Evolutionary conservation across 2,113 vertebrate species (phyloP), one percentile per base, ranked within the genome.

Genomic region (Thymallus thymallus): DNA sequence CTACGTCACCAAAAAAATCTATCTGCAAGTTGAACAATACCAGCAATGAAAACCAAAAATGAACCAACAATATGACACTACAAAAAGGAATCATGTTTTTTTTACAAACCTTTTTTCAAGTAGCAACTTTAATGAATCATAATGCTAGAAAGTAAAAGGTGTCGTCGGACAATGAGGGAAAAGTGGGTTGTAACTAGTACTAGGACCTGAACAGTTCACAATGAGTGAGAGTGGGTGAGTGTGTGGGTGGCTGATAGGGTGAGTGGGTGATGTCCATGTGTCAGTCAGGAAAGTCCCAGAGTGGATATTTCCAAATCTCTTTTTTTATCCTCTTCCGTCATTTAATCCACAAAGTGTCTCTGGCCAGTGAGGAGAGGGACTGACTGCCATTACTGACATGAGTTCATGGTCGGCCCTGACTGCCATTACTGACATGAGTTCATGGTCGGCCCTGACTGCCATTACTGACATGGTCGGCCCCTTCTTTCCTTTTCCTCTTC

Each of bases 291-390:
- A 77, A 82, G 84, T 87, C 80, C 82, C 76, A 74, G 79, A 86
- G 83, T 90, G 85, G 89, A 86, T 46, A 76, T 87, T 88, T 82
- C 71, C 62, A 4, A 84, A 82, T 87, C 84, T 86, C 85, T 79
- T 89, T 84, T 5, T 3, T n/a, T 58, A 56, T 72, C 73, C 63
- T 88, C 88, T 85, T 78, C 65, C 82, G 13, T 88, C 82, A 86
- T 84, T 69, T 83, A 79, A 79, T 86, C 87, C 94, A 91, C 90
- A 82, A 87, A 88, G 91, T 84, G 88, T 85, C 90, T 65, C 82
- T 68, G 72, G 88, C 90, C 84, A 86, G 78, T 61, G 67, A 80
- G 18, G 16, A 67, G 71, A 24, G 58, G 46, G 32, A 56, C 65
- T 78, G 80, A 77, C 76, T 4, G 65, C 74, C 77, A 69, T 80